Conservation (phyloP, 2,797 vertebrate species). For the Spondyliosoma cantharus region DNA sequence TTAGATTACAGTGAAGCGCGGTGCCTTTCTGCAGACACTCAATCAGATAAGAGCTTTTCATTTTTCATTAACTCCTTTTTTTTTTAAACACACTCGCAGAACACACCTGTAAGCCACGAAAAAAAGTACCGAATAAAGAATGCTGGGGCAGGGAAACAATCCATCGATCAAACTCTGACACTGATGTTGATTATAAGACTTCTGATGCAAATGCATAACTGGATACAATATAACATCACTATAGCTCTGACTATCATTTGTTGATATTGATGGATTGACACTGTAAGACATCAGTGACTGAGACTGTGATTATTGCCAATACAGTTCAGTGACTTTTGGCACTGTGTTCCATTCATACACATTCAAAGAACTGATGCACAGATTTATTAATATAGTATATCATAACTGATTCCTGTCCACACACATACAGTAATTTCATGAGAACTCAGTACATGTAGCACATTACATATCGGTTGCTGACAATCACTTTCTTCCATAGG, state of each 20-base stretch:
- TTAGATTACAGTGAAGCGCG: neutral
- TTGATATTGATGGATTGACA: constrained; percentile 32
- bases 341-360: neutral
- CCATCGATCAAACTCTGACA: neutral
- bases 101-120: constrained; percentile 15
- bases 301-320: constrained; percentile 2
- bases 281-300: constrained; percentile 1
- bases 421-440: neutral
- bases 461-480: neutral
- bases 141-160: neutral
- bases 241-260: constrained; percentile 7
- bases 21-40: constrained; percentile 8
- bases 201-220: neutral
- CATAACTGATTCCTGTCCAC: neutral
- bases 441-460: too few species aligned
- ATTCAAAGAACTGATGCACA: constrained; percentile 18
- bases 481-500: neutral
- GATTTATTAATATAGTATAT: neutral
- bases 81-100: constrained; percentile 9
- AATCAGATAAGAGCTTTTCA: constrained; percentile 40
- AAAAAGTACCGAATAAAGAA: constrained; percentile 2
- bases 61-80: constrained; percentile 17
- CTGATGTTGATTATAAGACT: neutral
- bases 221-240: neutral
- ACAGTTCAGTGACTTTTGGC: neutral